Evolutionary conservation across 2,888 invertebrate genomes (phyloP), one percentile per base, ranked within the genome.

Genomic region (Thera britannica): DNA sequence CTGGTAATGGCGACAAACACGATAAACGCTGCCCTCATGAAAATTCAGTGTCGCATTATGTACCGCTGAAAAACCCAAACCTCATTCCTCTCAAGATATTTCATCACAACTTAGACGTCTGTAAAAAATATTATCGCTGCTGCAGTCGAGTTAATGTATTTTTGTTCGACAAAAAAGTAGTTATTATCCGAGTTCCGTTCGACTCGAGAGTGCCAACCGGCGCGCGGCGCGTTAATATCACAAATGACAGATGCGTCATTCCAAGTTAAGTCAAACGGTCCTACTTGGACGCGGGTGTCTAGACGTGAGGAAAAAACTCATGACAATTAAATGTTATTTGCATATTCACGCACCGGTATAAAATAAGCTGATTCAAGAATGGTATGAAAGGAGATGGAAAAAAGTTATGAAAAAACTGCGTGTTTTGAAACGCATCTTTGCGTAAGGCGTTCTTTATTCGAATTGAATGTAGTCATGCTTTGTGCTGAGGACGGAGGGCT

Each of bases 241-340:
- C 67, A 88, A 88, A 92, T 91, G 92, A 91, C 93, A 93, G 93
- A 93, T 92, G 93, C 88, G 82, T 88, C 90, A 90, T 85, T 84
- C 81, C 82, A 76, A 77, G 74, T 79, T 73, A 74, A 79, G 76
- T 79, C 79, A 75, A 78, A 79, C 77, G 79, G 74, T 78, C 79
- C 77, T 81, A 73, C 73, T 75, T 73, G 72, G 72, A 77, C 74
- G 73, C 7, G 8, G 52, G 52, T 77, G 75, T 80, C 77, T 77
- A 78, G 77, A 80, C 77, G 81, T 78, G 73, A 75, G 75, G 71
- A 77, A 82, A 86, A 87, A 87, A 82, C 76, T 74, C 77, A 78
- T 82, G 79, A 91, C 90, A 90, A 91, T 90, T 86, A 90, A 83
- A 85, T 65, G 64, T 76, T 79, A 92, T 92, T 91, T 92, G 92